Conservation (phyloP, 2,888 invertebrate genomes). For the Yponomeuta malinellus region DNA sequence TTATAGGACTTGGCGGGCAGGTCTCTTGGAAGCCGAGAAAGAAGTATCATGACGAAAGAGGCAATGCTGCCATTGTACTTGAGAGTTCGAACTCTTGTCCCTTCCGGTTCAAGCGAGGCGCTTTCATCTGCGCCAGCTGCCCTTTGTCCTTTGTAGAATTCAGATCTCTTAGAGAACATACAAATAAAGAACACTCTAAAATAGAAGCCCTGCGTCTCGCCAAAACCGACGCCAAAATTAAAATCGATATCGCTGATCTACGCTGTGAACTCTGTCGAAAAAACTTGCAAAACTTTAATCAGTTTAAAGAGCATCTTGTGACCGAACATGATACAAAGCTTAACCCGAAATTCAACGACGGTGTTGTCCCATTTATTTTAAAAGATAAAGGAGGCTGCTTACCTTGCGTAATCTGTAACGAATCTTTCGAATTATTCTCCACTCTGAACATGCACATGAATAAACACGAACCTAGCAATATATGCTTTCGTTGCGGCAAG, state of each 20-base stretch:
- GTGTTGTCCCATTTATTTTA: constrained; percentile 50
- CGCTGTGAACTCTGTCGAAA: constrained; percentile 47
- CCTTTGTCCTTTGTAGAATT: constrained; percentile 50
- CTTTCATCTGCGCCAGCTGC: constrained; percentile 56
- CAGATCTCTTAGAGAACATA: constrained; percentile 42
- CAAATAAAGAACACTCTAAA: constrained; percentile 40
- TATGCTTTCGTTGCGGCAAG: constrained; percentile 62
- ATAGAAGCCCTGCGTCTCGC: constrained; percentile 42
- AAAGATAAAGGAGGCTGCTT: constrained; percentile 36
- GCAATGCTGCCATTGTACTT: constrained; percentile 58
- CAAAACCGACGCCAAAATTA: constrained; percentile 39
- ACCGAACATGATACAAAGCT: constrained; percentile 44
- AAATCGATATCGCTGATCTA: constrained; percentile 52
- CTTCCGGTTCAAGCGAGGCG: constrained; percentile 57
- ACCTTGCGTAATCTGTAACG: constrained; percentile 45
- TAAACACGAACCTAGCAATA: constrained; percentile 54
- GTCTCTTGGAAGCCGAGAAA: constrained; percentile 54
- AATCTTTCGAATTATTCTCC: constrained; percentile 47
- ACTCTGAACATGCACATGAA: constrained; percentile 60
- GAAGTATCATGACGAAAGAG: constrained; percentile 60
- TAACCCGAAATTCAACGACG: constrained; percentile 38
- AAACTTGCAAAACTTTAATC: constrained; percentile 35
- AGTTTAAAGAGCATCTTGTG: constrained; percentile 46
- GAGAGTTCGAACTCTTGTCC: constrained; percentile 60
- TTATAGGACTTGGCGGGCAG: constrained; percentile 52